phyloP scores from a whole-genome alignment of 2,797 vertebrate species.

The Alauda arvensis region DNA sequence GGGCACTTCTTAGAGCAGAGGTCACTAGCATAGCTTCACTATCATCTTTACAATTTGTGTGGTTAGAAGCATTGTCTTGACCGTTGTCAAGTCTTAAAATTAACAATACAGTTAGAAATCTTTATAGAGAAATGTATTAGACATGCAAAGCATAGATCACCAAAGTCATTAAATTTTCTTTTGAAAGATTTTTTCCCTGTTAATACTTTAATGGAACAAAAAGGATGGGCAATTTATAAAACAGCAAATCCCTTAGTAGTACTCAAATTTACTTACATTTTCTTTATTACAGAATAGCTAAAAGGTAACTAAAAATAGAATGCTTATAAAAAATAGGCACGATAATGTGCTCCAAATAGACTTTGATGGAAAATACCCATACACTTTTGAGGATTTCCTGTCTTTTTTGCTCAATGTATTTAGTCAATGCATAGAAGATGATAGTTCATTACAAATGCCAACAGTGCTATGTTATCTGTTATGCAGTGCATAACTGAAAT shows the following conservation, averaged over 20 bases:
- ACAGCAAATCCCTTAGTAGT: not conserved
- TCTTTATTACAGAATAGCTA: not conserved
- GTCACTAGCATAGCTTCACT: not conserved
- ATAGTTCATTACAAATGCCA: not conserved
- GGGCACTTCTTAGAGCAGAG: not conserved
- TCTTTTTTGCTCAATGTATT: not conserved
- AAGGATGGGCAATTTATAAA: not conserved
- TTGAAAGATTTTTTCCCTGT: not conserved
- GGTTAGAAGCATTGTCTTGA: not conserved
- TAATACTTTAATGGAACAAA: not conserved
- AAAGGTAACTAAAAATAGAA: constrained; percentile 1
- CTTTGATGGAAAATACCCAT: not conserved
- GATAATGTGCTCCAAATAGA: not conserved
- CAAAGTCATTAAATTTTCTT: not conserved
- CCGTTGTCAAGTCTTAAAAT: not conserved
- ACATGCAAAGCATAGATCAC: not conserved
- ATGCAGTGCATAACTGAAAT: not conserved
- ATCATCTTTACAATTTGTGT: not conserved
- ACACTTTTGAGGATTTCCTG: constrained; percentile 18
- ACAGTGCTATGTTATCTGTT: not conserved
- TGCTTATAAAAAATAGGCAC: not conserved
- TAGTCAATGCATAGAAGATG: not conserved
- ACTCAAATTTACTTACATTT: not conserved
- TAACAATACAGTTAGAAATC: not conserved
- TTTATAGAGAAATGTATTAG: not conserved